Percentiles rank a stretch among this genome's conserved stretches.
Evolutionary conservation across 2,888 invertebrate genomes (phyloP).

Genomic region (Lycocerus yunnanus): DNA sequence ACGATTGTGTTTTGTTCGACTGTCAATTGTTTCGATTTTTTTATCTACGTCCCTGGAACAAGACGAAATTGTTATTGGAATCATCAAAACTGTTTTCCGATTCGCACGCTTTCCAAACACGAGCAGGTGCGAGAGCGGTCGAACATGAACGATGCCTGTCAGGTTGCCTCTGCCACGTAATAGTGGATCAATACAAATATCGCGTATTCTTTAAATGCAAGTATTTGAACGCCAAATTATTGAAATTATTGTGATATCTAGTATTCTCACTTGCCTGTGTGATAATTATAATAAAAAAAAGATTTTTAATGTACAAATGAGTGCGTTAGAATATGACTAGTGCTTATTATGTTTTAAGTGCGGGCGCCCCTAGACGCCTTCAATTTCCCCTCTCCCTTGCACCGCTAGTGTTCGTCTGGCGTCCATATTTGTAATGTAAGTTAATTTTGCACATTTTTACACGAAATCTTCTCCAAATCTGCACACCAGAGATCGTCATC

Average conservation of each 20-base stretch:
- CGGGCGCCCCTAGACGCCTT: slow-evolving; percentile 33
- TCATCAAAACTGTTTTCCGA: slow-evolving; percentile 45
- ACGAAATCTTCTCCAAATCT: background rate
- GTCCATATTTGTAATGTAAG: slow-evolving; percentile 51
- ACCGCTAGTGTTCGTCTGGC: slow-evolving; percentile 49
- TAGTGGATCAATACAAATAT: slow-evolving; percentile 54
- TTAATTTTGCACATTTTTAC: slow-evolving; percentile 7
- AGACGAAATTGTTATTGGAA: slow-evolving; percentile 13
- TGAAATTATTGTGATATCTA: slow-evolving; percentile 57
- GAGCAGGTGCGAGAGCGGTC: slow-evolving; percentile 31
- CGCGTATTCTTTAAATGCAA: slow-evolving; percentile 45
- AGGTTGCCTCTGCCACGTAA: slow-evolving; percentile 53
- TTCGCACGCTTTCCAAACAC: slow-evolving; percentile 45
- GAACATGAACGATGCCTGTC: slow-evolving; percentile 38
- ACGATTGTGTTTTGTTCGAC: background rate
- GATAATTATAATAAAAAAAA: slow-evolving; percentile 28
- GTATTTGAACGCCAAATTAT: slow-evolving; percentile 56
- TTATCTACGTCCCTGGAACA: slow-evolving; percentile 12
- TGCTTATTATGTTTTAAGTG: slow-evolving; percentile 44
- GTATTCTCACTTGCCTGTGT: slow-evolving; percentile 50
- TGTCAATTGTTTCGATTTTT: background rate
- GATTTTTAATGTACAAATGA: slow-evolving; percentile 31
- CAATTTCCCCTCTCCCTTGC: slow-evolving; percentile 43
- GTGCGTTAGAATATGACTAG: slow-evolving; percentile 45
- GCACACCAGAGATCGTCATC: too few relatives aligned